Conservation (phyloP, 1,140 invertebrate species). For the Cotesia vestalis region DNA sequence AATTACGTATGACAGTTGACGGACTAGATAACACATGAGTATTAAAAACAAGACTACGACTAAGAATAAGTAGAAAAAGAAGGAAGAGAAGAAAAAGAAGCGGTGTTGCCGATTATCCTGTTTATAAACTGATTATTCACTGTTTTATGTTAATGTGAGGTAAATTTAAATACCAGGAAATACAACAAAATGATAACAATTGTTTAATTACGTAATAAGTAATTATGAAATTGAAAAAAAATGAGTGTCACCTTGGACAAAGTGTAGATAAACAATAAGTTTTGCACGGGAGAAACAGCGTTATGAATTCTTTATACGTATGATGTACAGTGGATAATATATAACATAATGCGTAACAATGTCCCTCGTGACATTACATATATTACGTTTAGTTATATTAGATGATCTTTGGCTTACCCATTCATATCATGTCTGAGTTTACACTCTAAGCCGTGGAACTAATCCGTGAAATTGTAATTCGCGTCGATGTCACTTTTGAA, state of each 20-base stretch:
- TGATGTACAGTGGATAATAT: slow-evolving; percentile 47
- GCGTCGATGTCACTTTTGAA: slow-evolving; percentile 4
- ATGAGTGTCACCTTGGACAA: slow-evolving; percentile 53
- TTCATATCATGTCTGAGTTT: too few relatives aligned
- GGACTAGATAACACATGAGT: slow-evolving; percentile 13
- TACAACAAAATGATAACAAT: slow-evolving; percentile 2
- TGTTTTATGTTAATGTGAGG: neutral
- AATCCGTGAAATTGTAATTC: slow-evolving; percentile 24
- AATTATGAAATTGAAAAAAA: slow-evolving; percentile 52
- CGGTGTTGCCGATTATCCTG: slow-evolving; percentile 28
- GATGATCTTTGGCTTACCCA: too few relatives aligned
- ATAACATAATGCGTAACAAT: slow-evolving; percentile 9
- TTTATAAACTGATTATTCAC: slow-evolving; percentile 1
- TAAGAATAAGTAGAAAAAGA: too few relatives aligned
- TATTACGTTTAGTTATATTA: neutral
- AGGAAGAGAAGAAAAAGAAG: neutral
- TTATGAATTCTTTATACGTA: slow-evolving; percentile 42
- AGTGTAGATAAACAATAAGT: slow-evolving; percentile 31
- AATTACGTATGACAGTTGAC: slow-evolving; percentile 35
- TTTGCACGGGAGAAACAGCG: neutral
- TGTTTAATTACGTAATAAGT: slow-evolving; percentile 29
- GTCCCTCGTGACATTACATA: slow-evolving; percentile 21
- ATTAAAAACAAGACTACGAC: neutral
- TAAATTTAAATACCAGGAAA: slow-evolving; percentile 5
- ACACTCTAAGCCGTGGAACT: slow-evolving; percentile 14